Percentiles rank a stretch among this genome's conserved stretches.
Evolutionary conservation across 1,140 invertebrate genomes (phyloP).

Genomic region (Drosophila arawakana): DNA sequence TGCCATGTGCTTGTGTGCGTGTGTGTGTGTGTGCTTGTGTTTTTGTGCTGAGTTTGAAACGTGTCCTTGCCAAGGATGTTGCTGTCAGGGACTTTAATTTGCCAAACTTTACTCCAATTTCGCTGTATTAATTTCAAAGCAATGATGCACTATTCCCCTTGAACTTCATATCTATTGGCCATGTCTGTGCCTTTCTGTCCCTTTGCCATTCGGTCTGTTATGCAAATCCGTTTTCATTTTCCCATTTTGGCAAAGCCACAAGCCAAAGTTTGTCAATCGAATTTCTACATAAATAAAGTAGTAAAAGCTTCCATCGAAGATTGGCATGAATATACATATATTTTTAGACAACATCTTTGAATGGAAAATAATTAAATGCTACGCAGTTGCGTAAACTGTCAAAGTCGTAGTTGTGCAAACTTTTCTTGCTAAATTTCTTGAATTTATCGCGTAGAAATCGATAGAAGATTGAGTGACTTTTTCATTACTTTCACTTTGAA

Average conservation of each 20-base stretch:
- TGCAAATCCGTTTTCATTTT: slow-evolving; percentile 36
- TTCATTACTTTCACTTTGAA: not conserved
- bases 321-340: slow-evolving; percentile 18
- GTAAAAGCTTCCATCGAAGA: slow-evolving; percentile 7
- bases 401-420: not conserved
- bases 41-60: slow-evolving; percentile 9
- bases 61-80: slow-evolving; percentile 23
- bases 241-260: slow-evolving; percentile 10
- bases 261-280: slow-evolving; percentile 38
- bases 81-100: slow-evolving; percentile 17
- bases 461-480: not conserved
- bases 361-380: slow-evolving; percentile 36
- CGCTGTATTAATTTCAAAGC: slow-evolving; percentile 21
- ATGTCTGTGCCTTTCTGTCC: not conserved
- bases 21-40: not conserved
- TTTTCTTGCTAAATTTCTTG: not conserved
- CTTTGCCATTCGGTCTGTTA: slow-evolving; percentile 7
- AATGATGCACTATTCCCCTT: slow-evolving; percentile 18
- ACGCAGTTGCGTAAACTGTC: slow-evolving; percentile 11
- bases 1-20: slow-evolving; percentile 1
- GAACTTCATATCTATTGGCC: not conserved
- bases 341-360: slow-evolving; percentile 14
- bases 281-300: slow-evolving; percentile 25
- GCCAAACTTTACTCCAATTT: slow-evolving; percentile 21
- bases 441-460: not conserved